Base-by-base conservation (phyloP, 1,140 invertebrate species). In the Euwallacea similis region DNA sequence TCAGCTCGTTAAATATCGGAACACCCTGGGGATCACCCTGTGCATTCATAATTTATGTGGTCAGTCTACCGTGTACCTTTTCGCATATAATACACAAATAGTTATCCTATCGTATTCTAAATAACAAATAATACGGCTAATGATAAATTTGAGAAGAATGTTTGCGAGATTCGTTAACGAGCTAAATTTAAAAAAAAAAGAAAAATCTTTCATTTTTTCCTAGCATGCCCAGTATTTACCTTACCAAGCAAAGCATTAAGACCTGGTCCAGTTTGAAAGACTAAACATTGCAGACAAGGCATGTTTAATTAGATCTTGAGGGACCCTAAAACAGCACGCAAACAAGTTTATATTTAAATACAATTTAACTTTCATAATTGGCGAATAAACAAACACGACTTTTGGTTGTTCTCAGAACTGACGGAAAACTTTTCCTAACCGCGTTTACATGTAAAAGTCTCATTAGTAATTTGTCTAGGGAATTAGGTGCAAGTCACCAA, bases 291-390 rank as follows among this genome's bases (percentile, higher is more conserved):
- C 0, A 50, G 46, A 50, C 46, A 50, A 11, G 46, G 46, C 46
- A 50, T 50, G 16, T 9, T 15, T 56, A 56, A 56, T 56, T 56
- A 56, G 54, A 56, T 16, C 54, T 56, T 56, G 16, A 15, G 54
- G 54, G 54, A 56, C 54, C 16, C 13, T 50, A 50, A 50, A 33
- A 50, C 46, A 10, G 46, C 46, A 50, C 46, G 54, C 15, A 56
- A 56, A 21, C 54, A 8, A 56, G 54, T n/a, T 16, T 15, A 21
- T 15, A 56, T 50, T 50, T 56, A 56, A 56, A 56, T 16, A 56
- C 54, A 56, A 56, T 56, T 10, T 56, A 56, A 56, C 54, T 56
- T 56, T 21, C 54, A 56, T 56, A 56, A 56, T 56, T 56, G 6
- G 54, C 16, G 9, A 21, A 56, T 56, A 50, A 50, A 13, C 13